phyloP scores from a whole-genome alignment of 2,888 invertebrate genomes.

The Aleiodes testaceus region DNA sequence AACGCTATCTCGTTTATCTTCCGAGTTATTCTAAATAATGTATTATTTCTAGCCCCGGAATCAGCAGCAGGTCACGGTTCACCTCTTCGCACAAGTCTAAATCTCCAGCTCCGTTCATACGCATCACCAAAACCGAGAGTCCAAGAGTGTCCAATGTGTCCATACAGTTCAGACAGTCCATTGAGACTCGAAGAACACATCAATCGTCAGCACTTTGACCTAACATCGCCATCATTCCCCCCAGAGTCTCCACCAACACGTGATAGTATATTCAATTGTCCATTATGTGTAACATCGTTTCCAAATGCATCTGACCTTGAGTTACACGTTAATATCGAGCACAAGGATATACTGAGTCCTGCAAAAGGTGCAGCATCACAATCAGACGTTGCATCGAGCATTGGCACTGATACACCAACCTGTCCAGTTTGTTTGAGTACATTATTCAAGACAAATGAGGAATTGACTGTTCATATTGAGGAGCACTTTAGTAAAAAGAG shows the following conservation, averaged over 20 bases:
- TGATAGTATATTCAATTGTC: conserved; percentile 79
- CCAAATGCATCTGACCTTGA: conserved; percentile 85
- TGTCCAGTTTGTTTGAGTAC: conserved; percentile 73
- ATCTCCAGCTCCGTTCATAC: conserved; percentile 70
- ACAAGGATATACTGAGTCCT: conserved; percentile 81
- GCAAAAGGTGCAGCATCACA: conserved; percentile 66
- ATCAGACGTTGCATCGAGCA: conserved; percentile 66
- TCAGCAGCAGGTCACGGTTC: conserved; percentile 80
- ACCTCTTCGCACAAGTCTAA: conserved; percentile 77
- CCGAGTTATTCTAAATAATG: not conserved
- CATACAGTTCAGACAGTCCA: conserved; percentile 83
- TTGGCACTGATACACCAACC: conserved; percentile 66
- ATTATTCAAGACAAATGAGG: conserved; percentile 73
- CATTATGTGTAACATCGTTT: conserved; percentile 84
- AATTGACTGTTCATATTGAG: conserved; percentile 84
- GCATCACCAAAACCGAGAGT: conserved; percentile 69
- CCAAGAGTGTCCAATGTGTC: conserved; percentile 84
- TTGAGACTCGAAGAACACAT: conserved; percentile 86
- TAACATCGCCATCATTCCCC: conserved; percentile 82
- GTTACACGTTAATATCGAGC: conserved; percentile 89
- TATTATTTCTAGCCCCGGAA: conserved; percentile 59
- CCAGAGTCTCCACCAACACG: conserved; percentile 67
- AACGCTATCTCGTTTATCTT: no score
- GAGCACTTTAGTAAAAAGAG: conserved; percentile 81
- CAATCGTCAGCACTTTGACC: conserved; percentile 87